A percentile compares a stretch with the other conserved stretches of the same genome.
Conservation (phyloP, 1,140 invertebrate species). For the Aphaenogaster ashmeadi region DNA sequence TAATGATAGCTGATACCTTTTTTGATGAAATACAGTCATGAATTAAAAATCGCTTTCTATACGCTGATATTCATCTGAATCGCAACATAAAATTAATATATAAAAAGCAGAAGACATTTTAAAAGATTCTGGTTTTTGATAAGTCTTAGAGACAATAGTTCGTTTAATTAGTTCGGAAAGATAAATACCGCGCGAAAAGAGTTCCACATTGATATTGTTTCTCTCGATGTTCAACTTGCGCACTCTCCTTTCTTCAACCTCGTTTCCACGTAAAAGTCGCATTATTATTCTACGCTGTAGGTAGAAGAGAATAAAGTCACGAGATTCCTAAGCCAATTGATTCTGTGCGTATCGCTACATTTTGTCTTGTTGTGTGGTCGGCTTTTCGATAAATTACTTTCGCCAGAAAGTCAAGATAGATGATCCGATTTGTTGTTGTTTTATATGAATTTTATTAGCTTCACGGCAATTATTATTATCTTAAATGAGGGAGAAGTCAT, state of each 20-base stretch:
- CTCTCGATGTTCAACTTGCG: conserved; percentile 54
- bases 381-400: conserved; percentile 54
- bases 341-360: conserved; percentile 45
- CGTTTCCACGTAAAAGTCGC: conserved; percentile 66
- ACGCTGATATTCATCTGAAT: neutral
- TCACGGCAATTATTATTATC: neutral
- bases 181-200: conserved; percentile 38
- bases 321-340: conserved; percentile 67
- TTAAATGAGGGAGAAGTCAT: neutral
- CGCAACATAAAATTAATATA: neutral
- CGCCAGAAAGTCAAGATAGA: conserved; percentile 12
- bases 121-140: neutral
- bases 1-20: neutral
- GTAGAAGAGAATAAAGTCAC: conserved; percentile 40
- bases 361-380: conserved; percentile 3
- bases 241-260: conserved; percentile 74
- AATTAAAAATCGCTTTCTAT: neutral
- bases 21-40: neutral
- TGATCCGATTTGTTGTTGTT: neutral
- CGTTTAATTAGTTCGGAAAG: conserved; percentile 20
- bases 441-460: conserved; percentile 19
- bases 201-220: conserved; percentile 25
- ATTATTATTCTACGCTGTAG: conserved; percentile 70
- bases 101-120: neutral
- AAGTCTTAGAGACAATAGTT: neutral